phyloP scores from a whole-genome alignment of 2,797 vertebrate genomes.

The Muscicapa striata region DNA sequence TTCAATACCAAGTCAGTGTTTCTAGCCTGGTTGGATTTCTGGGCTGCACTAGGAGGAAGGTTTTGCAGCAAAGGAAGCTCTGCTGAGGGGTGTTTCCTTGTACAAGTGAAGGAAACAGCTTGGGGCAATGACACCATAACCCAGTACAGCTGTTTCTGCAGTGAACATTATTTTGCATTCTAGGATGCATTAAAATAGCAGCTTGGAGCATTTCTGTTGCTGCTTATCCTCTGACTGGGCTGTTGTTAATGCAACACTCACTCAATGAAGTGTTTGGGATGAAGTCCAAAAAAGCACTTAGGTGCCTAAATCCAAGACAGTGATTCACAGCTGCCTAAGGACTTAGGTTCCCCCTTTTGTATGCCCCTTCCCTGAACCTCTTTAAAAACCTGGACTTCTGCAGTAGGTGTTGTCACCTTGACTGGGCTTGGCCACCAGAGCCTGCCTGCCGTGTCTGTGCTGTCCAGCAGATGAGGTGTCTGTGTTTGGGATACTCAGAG shows the following conservation, averaged over 20 bases:
- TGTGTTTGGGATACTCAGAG: neutral
- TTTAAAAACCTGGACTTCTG: neutral
- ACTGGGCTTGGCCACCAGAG: neutral
- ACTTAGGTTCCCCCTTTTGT: neutral
- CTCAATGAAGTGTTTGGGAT: constrained; percentile 65
- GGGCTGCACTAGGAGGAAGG: neutral
- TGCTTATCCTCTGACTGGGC: constrained; percentile 25
- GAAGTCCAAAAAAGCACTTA: constrained; percentile 52
- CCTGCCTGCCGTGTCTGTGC: neutral
- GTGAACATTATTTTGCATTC: constrained; percentile 11
- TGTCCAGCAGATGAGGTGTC: neutral
- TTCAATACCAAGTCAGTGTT: neutral
- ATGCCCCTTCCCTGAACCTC: neutral
- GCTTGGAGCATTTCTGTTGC: constrained; percentile 39
- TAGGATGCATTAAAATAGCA: constrained; percentile 9
- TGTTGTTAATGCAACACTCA: constrained; percentile 47
- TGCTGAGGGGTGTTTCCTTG: neutral
- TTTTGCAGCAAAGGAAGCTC: neutral
- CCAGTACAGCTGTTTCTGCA: constrained; percentile 36
- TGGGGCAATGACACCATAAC: constrained; percentile 12
- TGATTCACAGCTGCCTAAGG: constrained; percentile 33
- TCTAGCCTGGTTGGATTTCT: neutral
- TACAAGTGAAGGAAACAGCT: constrained; percentile 1
- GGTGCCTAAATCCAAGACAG: constrained; percentile 48
- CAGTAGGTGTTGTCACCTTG: neutral